Evolutionary conservation across 1,140 invertebrate genomes (phyloP).

Genomic region (Lamellibrachia luymesi): DNA sequence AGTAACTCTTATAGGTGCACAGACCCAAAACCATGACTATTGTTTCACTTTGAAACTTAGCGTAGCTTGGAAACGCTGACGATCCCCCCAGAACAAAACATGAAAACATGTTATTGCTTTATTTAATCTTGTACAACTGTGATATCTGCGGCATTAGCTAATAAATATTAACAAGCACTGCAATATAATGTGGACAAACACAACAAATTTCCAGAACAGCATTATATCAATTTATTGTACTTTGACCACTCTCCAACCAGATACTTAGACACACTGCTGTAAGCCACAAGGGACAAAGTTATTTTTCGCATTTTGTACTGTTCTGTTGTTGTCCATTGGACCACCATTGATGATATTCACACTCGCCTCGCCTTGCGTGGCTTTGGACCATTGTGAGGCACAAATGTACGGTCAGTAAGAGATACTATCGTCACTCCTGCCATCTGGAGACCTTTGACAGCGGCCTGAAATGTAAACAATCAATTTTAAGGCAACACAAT

Average conservation of each 20-base stretch:
- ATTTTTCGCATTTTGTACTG: neutral
- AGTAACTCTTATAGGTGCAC: too few species aligned
- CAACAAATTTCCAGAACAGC: neutral
- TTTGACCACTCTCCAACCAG: neutral
- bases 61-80: too few species aligned
- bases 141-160: too few species aligned
- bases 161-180: too few species aligned
- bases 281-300: too few species aligned
- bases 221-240: neutral
- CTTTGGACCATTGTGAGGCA: neutral
- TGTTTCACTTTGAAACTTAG: too few species aligned
- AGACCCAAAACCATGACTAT: too few species aligned
- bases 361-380: neutral
- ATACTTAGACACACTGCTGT: neutral
- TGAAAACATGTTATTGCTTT: too few species aligned
- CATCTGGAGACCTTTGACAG: conserved; percentile 90
- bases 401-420: conserved; percentile 77
- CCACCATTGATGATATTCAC: neutral
- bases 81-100: too few species aligned
- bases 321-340: neutral
- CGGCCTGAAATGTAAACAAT: conserved; percentile 57
- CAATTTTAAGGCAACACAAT: neutral
- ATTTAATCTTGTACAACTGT: too few species aligned
- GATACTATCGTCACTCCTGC: conserved; percentile 83
- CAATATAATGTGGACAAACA: neutral